These are phyloP conservation scores for Hydriomena furcata DNA, from an alignment of 2,888 invertebrate genomes.

Conservation along the genomic window DNA sequence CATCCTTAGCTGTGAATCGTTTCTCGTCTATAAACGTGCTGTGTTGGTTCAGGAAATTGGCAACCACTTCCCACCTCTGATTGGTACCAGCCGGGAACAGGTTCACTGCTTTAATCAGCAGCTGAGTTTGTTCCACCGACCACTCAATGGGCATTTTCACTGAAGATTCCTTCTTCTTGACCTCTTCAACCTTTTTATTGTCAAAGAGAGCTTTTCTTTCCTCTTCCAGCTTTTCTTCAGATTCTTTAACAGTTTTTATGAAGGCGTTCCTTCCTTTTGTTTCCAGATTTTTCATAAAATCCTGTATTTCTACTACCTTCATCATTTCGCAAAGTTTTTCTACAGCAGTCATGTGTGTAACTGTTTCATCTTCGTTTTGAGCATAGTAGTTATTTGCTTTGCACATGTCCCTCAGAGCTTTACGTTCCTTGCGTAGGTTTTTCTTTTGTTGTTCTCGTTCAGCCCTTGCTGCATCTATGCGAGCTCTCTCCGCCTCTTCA, in stretches of 20 bases:
- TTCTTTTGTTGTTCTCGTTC: constrained; percentile 94
- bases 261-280: constrained; percentile 86
- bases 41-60: constrained; percentile 97
- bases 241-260: constrained; percentile 85
- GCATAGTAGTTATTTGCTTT: constrained; percentile 93
- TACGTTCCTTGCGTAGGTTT: constrained; percentile 93
- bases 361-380: constrained; percentile 86
- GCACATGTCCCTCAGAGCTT: constrained; percentile 89
- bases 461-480: constrained; percentile 91
- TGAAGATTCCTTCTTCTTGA: constrained; percentile 70
- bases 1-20: constrained; percentile 93
- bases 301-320: constrained; percentile 88
- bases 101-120: constrained; percentile 98
- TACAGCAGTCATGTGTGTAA: constrained; percentile 94
- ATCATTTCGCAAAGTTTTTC: constrained; percentile 95
- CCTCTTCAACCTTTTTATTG: constrained; percentile 73
- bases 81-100: constrained; percentile 98
- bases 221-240: constrained; percentile 90
- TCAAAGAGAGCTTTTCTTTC: constrained; percentile 87
- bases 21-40: constrained; percentile 83
- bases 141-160: constrained; percentile 86
- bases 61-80: constrained; percentile 97
- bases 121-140: constrained; percentile 93
- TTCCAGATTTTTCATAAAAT: constrained; percentile 88
- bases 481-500: constrained; percentile 92